Evolutionary conservation across 2,113 vertebrate species (phyloP).

Genomic region (Anas platyrhynchos): DNA sequence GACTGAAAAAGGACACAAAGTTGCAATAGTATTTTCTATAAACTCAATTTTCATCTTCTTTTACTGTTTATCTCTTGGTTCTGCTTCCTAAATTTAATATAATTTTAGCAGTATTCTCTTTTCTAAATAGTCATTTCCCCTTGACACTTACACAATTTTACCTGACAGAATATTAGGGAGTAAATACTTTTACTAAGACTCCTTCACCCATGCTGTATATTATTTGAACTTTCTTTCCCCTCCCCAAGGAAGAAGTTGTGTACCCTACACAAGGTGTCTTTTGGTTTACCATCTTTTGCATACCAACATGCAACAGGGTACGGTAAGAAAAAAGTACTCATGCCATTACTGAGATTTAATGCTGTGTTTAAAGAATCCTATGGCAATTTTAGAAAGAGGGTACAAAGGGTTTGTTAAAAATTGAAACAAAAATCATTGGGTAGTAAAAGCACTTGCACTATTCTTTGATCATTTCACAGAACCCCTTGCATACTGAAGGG

Average conservation of each 20-base stretch:
- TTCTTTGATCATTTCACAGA: not conserved
- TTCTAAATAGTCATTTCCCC: not conserved
- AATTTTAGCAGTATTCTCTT: not conserved
- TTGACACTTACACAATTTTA: not conserved
- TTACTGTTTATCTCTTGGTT: not conserved
- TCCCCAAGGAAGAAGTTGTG: not conserved
- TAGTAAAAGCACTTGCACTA: not conserved
- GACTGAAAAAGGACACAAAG: not conserved
- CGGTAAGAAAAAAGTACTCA: not conserved
- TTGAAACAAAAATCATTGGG: conserved; percentile 6
- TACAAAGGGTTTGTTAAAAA: conserved; percentile 15
- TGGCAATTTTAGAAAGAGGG: conserved; percentile 10
- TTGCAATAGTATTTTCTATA: not conserved
- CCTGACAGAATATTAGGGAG: not conserved
- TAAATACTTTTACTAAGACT: conserved; percentile 24
- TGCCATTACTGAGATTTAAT: conserved; percentile 15
- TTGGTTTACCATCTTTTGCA: not conserved
- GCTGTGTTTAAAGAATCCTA: not conserved
- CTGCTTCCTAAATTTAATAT: not conserved
- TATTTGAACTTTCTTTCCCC: not conserved
- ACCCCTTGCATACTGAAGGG: not conserved
- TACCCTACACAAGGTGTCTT: not conserved
- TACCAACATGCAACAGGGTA: not conserved
- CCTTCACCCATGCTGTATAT: not conserved
- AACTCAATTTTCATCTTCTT: not conserved